phyloP scores from a whole-genome alignment of 1,140 invertebrate genomes.

The Phymorhynchus buccinoides region DNA sequence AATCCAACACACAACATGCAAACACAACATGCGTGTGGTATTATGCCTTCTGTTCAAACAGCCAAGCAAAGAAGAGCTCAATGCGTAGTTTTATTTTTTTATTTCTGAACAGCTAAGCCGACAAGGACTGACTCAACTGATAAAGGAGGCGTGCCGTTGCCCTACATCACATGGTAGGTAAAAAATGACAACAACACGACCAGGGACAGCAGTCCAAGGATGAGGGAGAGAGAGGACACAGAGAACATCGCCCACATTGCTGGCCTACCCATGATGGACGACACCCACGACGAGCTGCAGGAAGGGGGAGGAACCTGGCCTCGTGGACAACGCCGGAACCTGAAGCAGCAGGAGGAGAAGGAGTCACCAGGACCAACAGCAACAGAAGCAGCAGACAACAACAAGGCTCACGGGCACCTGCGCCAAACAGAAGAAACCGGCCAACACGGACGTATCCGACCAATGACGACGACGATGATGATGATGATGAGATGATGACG shows the following conservation, averaged over 20 bases:
- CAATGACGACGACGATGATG: too few relatives aligned
- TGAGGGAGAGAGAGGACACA: neutral
- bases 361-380: neutral
- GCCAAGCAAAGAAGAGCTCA: too few relatives aligned
- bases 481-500: neutral
- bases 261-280: neutral
- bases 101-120: neutral
- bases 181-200: too few relatives aligned
- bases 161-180: too few relatives aligned
- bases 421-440: neutral
- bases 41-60: too few relatives aligned
- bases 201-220: too few relatives aligned
- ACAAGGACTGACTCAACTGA: neutral
- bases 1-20: too few relatives aligned
- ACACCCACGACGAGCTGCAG: neutral
- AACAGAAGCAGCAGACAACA: too few relatives aligned
- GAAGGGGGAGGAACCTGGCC: neutral
- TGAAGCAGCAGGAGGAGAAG: neutral
- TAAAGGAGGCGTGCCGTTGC: too few relatives aligned
- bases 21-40: too few relatives aligned
- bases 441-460: neutral
- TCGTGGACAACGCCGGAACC: neutral
- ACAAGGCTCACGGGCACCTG: too few relatives aligned
- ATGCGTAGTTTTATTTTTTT: too few relatives aligned
- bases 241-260: neutral